A percentile compares a stretch with the other conserved stretches of the same genome.
These are phyloP conservation scores for Andrena camellia DNA, from an alignment of 2,888 invertebrate species.

Conservation along the genomic window DNA sequence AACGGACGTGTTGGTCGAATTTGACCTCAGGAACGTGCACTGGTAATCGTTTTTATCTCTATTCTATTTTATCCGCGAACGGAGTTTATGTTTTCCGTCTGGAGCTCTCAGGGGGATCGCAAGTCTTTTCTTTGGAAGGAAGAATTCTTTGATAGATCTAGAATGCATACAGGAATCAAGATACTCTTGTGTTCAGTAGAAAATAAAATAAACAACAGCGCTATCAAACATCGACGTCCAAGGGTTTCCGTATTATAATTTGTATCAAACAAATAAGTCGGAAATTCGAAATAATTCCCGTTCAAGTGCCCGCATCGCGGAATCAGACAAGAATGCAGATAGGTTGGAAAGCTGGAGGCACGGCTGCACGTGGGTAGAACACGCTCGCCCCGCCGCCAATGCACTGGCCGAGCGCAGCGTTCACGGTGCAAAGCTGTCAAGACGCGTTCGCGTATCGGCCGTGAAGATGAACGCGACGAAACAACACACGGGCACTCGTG, in stretches of 20 bases:
- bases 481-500: background rate
- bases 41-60: too few relatives aligned
- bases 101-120: too few relatives aligned
- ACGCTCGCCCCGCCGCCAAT: slow-evolving; percentile 29
- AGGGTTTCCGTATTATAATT: too few relatives aligned
- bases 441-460: slow-evolving; percentile 12
- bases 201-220: background rate
- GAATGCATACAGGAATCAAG: too few relatives aligned
- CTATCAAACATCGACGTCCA: background rate
- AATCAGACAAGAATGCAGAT: slow-evolving; percentile 51
- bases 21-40: background rate
- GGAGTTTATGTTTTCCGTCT: too few relatives aligned
- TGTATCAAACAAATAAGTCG: too few relatives aligned
- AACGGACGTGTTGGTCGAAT: background rate
- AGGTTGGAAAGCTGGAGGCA: slow-evolving; percentile 32
- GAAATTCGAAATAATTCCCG: background rate
- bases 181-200: too few relatives aligned
- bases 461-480: slow-evolving; percentile 26
- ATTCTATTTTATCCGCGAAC: too few relatives aligned
- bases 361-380: slow-evolving; percentile 61
- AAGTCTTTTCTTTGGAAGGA: too few relatives aligned
- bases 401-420: slow-evolving; percentile 5
- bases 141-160: too few relatives aligned
- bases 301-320: slow-evolving; percentile 43
- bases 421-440: slow-evolving; percentile 48